Percentiles rank a stretch among this genome's conserved stretches.
These are phyloP conservation scores for Huso huso DNA, from an alignment of 2,797 vertebrate genomes.

Conservation along the genomic window DNA sequence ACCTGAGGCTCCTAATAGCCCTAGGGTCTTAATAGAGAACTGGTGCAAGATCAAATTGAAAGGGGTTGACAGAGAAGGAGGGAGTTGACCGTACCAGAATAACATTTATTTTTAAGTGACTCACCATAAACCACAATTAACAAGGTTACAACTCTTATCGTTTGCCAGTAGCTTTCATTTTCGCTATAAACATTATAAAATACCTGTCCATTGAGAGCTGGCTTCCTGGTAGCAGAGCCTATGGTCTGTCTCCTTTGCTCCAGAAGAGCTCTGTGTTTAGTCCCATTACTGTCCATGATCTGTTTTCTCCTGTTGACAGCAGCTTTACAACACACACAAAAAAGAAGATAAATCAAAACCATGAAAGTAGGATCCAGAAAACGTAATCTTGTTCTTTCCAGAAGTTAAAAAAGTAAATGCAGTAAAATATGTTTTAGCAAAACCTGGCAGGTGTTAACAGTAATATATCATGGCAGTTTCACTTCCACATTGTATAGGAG, in stretches of 20 bases:
- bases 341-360: too few species aligned
- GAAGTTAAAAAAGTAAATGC: slow-evolving; percentile 10
- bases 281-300: slow-evolving; percentile 38
- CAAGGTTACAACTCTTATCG: too few species aligned
- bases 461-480: not conserved
- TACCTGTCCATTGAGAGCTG: slow-evolving; percentile 46
- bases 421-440: not conserved
- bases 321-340: too few species aligned
- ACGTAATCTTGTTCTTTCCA: not conserved
- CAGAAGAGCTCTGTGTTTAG: slow-evolving; percentile 43
- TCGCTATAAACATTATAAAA: not conserved
- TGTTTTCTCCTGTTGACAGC: slow-evolving; percentile 41
- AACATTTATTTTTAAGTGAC: too few species aligned
- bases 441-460: not conserved
- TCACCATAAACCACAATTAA: too few species aligned
- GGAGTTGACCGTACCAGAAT: too few species aligned
- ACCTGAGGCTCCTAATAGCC: too few species aligned
- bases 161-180: too few species aligned
- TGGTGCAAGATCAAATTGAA: too few species aligned
- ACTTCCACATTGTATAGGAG: not conserved
- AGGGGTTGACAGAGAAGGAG: too few species aligned
- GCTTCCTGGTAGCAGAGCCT: slow-evolving; percentile 40
- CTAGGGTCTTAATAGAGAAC: too few species aligned
- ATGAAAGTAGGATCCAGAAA: too few species aligned
- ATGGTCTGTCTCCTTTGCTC: slow-evolving; percentile 50